Evolutionary conservation across 2,888 invertebrate species (phyloP).

Genomic region (Lycaena phlaeas): DNA sequence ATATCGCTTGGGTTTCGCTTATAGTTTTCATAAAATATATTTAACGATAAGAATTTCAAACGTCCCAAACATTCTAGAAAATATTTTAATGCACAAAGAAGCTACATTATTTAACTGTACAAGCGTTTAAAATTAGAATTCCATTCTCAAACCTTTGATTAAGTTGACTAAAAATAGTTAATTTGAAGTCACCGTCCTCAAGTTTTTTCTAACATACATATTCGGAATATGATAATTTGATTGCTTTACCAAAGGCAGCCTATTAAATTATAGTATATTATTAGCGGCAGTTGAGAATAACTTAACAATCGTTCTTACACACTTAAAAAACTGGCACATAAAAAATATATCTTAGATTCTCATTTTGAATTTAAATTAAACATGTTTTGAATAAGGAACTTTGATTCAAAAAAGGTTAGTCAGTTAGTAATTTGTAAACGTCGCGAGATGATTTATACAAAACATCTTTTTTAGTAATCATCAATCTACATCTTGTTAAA

Average conservation of each 20-base stretch:
- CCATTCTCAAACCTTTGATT: too few relatives aligned
- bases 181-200: background rate
- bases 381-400: background rate
- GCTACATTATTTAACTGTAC: too few relatives aligned
- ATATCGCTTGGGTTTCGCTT: too few relatives aligned
- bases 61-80: too few relatives aligned
- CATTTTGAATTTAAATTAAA: conserved; percentile 6
- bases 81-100: too few relatives aligned
- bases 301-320: conserved; percentile 37
- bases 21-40: too few relatives aligned
- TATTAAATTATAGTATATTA: conserved; percentile 32
- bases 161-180: background rate
- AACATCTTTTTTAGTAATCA: background rate
- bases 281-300: conserved; percentile 46
- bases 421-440: conserved; percentile 5
- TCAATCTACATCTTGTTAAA: background rate
- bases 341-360: conserved; percentile 3
- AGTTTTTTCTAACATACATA: background rate
- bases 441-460: background rate
- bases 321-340: conserved; percentile 18
- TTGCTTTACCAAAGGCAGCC: conserved; percentile 31
- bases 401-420: background rate
- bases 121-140: too few relatives aligned
- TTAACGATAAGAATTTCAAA: too few relatives aligned
- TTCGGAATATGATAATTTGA: conserved; percentile 43